Evolutionary conservation across 2,113 vertebrate species (phyloP).

Genomic region (Neogale vison): DNA sequence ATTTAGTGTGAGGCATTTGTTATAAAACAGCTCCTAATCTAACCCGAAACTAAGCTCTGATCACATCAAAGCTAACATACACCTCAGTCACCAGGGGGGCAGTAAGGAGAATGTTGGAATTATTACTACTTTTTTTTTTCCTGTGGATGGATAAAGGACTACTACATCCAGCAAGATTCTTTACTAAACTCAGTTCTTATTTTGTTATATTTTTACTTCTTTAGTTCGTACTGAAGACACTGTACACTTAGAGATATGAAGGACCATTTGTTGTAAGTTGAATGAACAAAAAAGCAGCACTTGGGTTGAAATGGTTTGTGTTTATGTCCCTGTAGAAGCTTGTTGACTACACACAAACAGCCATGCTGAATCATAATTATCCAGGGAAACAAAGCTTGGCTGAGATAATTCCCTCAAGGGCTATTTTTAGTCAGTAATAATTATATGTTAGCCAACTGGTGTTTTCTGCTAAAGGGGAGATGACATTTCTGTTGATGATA

Average conservation of each 20-base stretch:
- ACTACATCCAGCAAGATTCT: not conserved
- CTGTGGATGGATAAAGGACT: not conserved
- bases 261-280: not conserved
- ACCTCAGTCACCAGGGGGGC: not conserved
- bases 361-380: not conserved
- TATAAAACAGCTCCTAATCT: not conserved
- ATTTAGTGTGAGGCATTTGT: not conserved
- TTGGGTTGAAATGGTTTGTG: slow-evolving; percentile 37
- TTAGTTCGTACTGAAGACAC: not conserved
- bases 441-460: slow-evolving; percentile 57
- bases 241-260: not conserved
- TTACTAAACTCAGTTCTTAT: not conserved
- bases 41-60: not conserved
- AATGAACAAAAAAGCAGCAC: not conserved
- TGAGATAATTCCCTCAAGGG: not conserved
- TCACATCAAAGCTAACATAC: not conserved
- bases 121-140: not conserved
- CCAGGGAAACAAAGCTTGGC: slow-evolving; percentile 43
- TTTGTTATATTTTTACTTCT: not conserved
- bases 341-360: slow-evolving; percentile 53
- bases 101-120: not conserved
- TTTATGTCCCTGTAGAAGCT: slow-evolving; percentile 12
- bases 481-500: slow-evolving; percentile 54
- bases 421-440: slow-evolving; percentile 56
- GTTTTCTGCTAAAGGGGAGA: slow-evolving; percentile 42